A percentile compares a stretch with the other conserved stretches of the same genome.
phyloP scores from a whole-genome alignment of 2,113 vertebrate species.

The Sebastes fasciatus region DNA sequence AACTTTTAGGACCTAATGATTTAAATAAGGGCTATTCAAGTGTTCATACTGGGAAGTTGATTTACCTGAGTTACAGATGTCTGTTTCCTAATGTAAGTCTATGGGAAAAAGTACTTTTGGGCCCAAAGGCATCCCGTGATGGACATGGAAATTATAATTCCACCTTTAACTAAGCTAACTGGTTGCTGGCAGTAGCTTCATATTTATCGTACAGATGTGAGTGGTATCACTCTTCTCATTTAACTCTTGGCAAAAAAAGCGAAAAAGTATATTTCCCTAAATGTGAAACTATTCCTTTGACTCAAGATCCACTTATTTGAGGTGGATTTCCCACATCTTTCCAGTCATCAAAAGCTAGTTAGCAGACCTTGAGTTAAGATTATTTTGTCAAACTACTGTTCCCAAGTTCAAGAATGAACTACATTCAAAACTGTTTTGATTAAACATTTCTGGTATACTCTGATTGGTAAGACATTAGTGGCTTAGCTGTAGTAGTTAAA shows the following conservation, averaged over 20 bases:
- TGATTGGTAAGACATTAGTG: background rate
- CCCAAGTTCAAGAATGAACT: too few relatives aligned
- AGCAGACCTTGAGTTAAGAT: background rate
- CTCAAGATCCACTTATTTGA: background rate
- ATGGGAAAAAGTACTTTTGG: too few relatives aligned
- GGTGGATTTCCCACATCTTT: background rate
- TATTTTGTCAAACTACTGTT: background rate
- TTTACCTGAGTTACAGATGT: too few relatives aligned
- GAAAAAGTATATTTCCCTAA: background rate
- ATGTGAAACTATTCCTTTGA: conserved; percentile 1
- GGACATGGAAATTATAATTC: too few relatives aligned
- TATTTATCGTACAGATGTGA: background rate
- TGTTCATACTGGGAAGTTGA: too few relatives aligned
- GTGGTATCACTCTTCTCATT: background rate
- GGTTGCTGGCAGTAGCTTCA: background rate
- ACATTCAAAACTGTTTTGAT: background rate
- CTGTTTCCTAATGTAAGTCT: too few relatives aligned
- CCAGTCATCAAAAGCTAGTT: background rate
- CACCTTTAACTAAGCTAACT: background rate
- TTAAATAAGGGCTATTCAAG: too few relatives aligned
- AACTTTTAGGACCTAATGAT: too few relatives aligned
- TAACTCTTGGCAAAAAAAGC: background rate
- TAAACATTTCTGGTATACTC: background rate
- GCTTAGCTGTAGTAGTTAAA: background rate
- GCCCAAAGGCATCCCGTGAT: too few relatives aligned